Percentiles rank a stretch among this genome's conserved stretches.
These are phyloP conservation scores for Odontamblyopus lacepedii DNA, from an alignment of 2,797 vertebrate genomes.

Conservation along the genomic window DNA sequence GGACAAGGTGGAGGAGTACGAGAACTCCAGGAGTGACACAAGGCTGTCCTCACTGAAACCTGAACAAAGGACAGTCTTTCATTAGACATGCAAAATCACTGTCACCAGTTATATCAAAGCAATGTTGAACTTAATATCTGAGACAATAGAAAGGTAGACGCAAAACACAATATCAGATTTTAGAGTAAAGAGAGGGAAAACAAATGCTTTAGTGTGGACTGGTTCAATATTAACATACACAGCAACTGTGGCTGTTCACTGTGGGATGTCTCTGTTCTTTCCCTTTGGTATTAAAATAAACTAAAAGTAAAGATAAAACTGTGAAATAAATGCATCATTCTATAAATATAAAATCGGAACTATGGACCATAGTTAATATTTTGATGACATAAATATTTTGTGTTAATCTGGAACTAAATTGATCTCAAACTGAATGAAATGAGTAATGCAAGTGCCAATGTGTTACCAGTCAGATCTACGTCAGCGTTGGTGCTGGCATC, in stretches of 20 bases:
- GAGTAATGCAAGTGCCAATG: neutral
- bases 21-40: slow-evolving; percentile 82
- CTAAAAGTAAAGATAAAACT: neutral
- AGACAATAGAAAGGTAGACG: slow-evolving; percentile 9
- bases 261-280: neutral
- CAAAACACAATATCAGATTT: neutral
- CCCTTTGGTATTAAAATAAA: neutral
- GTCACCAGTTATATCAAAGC: slow-evolving; percentile 37
- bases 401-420: neutral
- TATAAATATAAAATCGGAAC: too few relatives aligned
- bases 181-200: neutral
- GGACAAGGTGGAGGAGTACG: slow-evolving; percentile 81
- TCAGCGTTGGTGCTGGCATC: slow-evolving; percentile 71
- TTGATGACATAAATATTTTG: neutral
- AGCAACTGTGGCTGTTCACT: neutral
- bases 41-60: slow-evolving; percentile 81
- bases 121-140: slow-evolving; percentile 19
- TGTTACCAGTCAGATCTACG: slow-evolving; percentile 80
- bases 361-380: neutral
- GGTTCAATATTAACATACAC: neutral
- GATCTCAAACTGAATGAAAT: neutral
- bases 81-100: slow-evolving; percentile 32
- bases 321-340: neutral
- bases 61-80: slow-evolving; percentile 36
- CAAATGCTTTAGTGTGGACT: neutral